Conservation (phyloP, 2,113 vertebrate species). For the Origma solitaria region DNA sequence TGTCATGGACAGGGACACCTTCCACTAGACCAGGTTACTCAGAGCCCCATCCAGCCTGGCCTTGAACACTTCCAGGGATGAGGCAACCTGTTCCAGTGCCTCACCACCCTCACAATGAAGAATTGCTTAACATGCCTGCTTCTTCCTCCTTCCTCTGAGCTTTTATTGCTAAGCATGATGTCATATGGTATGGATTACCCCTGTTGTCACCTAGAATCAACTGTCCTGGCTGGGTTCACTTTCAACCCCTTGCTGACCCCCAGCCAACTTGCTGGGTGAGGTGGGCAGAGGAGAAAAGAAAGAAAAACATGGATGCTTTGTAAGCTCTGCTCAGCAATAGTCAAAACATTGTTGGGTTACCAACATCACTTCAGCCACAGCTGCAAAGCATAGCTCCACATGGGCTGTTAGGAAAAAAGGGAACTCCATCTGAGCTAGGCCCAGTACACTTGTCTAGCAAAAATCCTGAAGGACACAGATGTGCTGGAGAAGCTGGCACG, state of each 20-base stretch:
- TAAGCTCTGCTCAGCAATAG: neutral
- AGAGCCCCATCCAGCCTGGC: neutral
- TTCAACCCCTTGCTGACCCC: neutral
- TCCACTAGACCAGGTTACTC: neutral
- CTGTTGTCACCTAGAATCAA: neutral
- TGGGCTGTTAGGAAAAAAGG: neutral
- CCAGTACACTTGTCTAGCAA: neutral
- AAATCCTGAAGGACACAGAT: neutral
- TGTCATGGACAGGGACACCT: neutral
- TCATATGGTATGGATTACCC: neutral
- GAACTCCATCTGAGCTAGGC: neutral
- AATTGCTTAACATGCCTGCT: neutral
- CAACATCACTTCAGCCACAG: neutral
- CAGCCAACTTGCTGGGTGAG: neutral
- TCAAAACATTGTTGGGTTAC: neutral
- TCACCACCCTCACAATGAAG: neutral
- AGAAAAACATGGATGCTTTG: neutral
- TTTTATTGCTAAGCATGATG: neutral
- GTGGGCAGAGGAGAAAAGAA: neutral
- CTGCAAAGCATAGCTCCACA: neutral
- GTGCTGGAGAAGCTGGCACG: neutral
- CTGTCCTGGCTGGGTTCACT: neutral
- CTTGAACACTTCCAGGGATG: neutral
- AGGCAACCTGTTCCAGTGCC: neutral
- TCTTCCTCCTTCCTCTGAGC: neutral